Conservation (phyloP, 2,797 vertebrate species). For the Acanthornis magna region DNA sequence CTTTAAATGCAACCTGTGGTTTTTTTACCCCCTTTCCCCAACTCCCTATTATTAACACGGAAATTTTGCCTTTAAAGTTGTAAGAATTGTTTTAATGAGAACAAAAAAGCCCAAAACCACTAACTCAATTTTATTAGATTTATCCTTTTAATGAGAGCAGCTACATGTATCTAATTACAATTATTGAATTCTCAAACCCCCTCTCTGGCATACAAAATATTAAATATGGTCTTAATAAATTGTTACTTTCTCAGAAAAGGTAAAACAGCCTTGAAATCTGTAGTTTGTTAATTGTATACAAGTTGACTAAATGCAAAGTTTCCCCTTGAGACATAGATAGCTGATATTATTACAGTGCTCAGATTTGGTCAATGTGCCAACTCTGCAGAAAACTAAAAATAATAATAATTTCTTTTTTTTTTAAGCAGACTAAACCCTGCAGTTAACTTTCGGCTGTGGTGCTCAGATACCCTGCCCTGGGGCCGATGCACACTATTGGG, state of each 20-base stretch:
- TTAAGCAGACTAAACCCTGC: neutral
- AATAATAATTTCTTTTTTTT: neutral
- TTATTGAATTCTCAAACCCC: neutral
- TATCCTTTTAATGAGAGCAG: neutral
- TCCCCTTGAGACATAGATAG: neutral
- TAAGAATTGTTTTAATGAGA: neutral
- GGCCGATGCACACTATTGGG: fast-evolving
- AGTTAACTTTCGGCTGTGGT: neutral
- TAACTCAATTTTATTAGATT: neutral
- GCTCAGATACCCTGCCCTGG: neutral
- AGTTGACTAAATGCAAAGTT: slow-evolving; percentile 1
- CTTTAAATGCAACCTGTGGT: neutral
- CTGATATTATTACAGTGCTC: neutral
- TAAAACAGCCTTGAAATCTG: neutral
- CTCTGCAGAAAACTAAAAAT: neutral
- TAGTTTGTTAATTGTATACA: neutral
- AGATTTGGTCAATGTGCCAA: neutral
- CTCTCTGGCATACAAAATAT: neutral
- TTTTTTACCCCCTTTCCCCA: neutral
- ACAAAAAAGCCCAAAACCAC: neutral
- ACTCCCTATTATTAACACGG: neutral
- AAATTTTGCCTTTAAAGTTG: neutral
- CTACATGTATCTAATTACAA: neutral
- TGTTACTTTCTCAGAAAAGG: neutral
- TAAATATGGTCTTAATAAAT: neutral